These are phyloP conservation scores for Pristis pectinata DNA, from an alignment of 2,797 vertebrate genomes.

Conservation along the genomic window DNA sequence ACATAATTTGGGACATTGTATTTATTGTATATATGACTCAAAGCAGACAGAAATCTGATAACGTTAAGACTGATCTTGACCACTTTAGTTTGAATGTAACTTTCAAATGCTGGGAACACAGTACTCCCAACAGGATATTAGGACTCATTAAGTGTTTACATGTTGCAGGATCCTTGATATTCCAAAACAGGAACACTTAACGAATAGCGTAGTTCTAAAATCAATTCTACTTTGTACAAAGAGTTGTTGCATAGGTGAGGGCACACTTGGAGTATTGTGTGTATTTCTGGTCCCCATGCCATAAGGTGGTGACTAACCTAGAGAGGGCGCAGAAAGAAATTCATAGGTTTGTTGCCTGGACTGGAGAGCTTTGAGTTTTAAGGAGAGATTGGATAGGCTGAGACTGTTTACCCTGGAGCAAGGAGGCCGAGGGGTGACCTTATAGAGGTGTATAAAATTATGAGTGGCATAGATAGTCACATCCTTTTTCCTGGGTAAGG, in stretches of 20 bases:
- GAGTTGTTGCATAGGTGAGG: not conserved
- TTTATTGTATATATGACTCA: not conserved
- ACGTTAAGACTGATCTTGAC: not conserved
- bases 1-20: not conserved
- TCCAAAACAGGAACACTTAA: not conserved
- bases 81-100: slow-evolving; percentile 65
- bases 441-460: too few species aligned
- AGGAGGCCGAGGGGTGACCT: too few species aligned
- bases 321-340: too few species aligned
- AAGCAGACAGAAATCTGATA: not conserved
- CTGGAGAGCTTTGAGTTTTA: too few species aligned
- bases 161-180: not conserved
- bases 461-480: too few species aligned
- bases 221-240: not conserved
- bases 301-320: too few species aligned
- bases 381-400: too few species aligned
- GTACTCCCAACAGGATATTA: not conserved
- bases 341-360: too few species aligned
- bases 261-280: too few species aligned
- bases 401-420: too few species aligned
- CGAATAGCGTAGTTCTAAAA: not conserved
- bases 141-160: not conserved
- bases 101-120: not conserved
- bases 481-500: too few species aligned
- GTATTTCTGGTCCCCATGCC: too few species aligned